Percentiles rank a stretch among this genome's conserved stretches.
Evolutionary conservation across 2,888 invertebrate species (phyloP).

Genomic region (Drosophila niveifrons): DNA sequence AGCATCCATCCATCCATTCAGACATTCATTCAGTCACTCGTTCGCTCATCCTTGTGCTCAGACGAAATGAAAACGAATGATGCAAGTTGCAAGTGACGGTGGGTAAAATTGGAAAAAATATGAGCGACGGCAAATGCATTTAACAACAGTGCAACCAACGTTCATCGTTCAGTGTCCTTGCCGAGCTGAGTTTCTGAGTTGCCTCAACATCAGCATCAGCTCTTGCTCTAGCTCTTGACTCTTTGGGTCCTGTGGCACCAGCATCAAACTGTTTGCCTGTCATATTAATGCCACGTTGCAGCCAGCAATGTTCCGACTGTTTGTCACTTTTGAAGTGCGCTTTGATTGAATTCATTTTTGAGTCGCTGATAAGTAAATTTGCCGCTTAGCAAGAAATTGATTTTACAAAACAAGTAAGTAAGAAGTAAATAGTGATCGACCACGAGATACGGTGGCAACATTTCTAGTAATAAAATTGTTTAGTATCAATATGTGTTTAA

Average conservation of each 20-base stretch:
- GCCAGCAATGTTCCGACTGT: constrained; percentile 33
- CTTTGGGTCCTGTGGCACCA: constrained; percentile 9
- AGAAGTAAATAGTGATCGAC: neutral
- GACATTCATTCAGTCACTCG: constrained; percentile 34
- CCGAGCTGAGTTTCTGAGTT: no score
- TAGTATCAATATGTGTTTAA: neutral
- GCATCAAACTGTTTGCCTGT: constrained; percentile 46
- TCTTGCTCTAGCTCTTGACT: neutral
- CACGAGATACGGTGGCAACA: neutral
- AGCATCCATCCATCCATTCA: constrained; percentile 33
- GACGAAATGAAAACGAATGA: constrained; percentile 63
- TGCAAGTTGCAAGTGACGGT: constrained; percentile 53
- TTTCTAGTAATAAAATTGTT: neutral
- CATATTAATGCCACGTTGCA: constrained; percentile 53
- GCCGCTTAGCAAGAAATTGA: constrained; percentile 36
- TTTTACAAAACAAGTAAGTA: constrained; percentile 25
- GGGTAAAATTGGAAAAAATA: constrained; percentile 53
- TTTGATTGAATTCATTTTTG: constrained; percentile 47
- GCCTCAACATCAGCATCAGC: no score
- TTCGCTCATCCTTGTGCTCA: constrained; percentile 37
- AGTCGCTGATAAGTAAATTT: constrained; percentile 55
- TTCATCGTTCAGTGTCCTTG: constrained; percentile 23
- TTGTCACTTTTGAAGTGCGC: constrained; percentile 48
- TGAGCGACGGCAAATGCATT: constrained; percentile 55
- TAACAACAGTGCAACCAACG: constrained; percentile 21